Conservation (phyloP, 1,140 invertebrate species). For the Platyura marginata region DNA sequence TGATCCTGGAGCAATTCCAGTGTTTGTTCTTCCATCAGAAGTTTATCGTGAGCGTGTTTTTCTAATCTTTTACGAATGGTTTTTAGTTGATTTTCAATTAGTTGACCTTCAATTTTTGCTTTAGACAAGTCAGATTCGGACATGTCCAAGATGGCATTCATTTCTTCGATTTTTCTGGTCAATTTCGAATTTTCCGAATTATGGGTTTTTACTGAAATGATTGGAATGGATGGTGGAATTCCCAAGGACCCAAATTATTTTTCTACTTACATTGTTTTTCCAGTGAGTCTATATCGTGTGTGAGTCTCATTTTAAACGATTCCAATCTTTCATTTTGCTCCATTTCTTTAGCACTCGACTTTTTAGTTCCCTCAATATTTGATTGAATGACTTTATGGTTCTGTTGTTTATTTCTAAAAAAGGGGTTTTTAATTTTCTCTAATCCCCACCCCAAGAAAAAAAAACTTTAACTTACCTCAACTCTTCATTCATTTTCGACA, state of each 20-base stretch:
- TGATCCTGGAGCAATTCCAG: slow-evolving; percentile 43
- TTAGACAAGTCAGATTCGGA: slow-evolving; percentile 35
- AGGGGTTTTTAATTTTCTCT: too few relatives aligned
- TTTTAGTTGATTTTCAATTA: slow-evolving; percentile 12
- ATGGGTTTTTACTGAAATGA: slow-evolving; percentile 16
- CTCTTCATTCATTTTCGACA: slow-evolving; percentile 35
- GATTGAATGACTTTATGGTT: slow-evolving; percentile 30
- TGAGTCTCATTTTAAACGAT: slow-evolving; percentile 33
- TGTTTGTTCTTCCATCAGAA: slow-evolving; percentile 39
- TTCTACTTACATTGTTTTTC: slow-evolving; percentile 20
- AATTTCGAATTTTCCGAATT: slow-evolving; percentile 19
- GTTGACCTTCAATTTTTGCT: slow-evolving; percentile 20
- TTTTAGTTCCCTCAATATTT: slow-evolving; percentile 36
- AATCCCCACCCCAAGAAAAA: too few relatives aligned
- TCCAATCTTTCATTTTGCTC: slow-evolving; percentile 41
- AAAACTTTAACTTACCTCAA: slow-evolving; percentile 28
- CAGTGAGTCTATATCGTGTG: slow-evolving; percentile 31
- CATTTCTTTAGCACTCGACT: slow-evolving; percentile 42
- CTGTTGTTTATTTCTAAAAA: slow-evolving; percentile 30
- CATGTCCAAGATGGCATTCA: slow-evolving; percentile 32
- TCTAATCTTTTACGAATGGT: slow-evolving; percentile 25
- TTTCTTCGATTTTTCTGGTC: slow-evolving; percentile 30
- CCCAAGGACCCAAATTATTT: too few relatives aligned
- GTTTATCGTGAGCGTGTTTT: slow-evolving; percentile 30
- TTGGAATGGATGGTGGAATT: background rate